Base-by-base conservation (phyloP, 1,140 invertebrate species). In the Dendroctonus ponderosae region DNA sequence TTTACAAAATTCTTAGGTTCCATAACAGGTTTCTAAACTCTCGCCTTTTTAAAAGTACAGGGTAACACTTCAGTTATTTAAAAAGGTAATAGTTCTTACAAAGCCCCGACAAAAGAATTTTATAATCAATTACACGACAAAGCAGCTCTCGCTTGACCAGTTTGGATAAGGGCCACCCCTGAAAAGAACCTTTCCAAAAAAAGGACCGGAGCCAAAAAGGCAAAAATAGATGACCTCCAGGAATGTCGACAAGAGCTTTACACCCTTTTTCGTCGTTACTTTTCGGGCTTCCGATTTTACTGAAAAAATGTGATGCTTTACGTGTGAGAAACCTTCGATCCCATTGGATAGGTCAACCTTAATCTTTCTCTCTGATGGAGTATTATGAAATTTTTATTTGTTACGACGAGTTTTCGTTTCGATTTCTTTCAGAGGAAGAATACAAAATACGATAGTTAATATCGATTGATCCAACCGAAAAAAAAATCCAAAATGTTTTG, bases 61-160 rank as follows among this genome's bases (percentile, higher is more conserved):
- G 1, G 26, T 26, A 26, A 26, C 26, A 26, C 26, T 26, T 26
- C 26, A 26, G 2, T 52, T 26, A 52, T 9, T 9, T 12, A 12
- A 52, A 52, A 52, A 52, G 50, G 15, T 52, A 52, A 15, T 15
- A 15, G 7, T 8, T n/a, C 8, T 12, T 8, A 26, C 15, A 52
- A 52, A 52, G 50, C 50, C 15, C 8, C 8, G 11, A n/a, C 7
- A 52, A 52, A 26, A 8, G 15, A 15, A 52, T 12, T 52, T 12
- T 15, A 52, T 52, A 52, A 52, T 52, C 50, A 15, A 52, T 52
- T 52, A 52, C 9, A 8, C 50, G 15, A 52, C 50, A 52, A 52
- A 52, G 44, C 11, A n/a, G 15, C 8, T 12, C 15, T 9, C 15
- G 9, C 11, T 15, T 8, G 15, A 12, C 9, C 9, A 52, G 50